A percentile compares a stretch with the other conserved stretches of the same genome.
Evolutionary conservation across 2,888 invertebrate species (phyloP).

Genomic region (Dyspetes luteomarginatus): DNA sequence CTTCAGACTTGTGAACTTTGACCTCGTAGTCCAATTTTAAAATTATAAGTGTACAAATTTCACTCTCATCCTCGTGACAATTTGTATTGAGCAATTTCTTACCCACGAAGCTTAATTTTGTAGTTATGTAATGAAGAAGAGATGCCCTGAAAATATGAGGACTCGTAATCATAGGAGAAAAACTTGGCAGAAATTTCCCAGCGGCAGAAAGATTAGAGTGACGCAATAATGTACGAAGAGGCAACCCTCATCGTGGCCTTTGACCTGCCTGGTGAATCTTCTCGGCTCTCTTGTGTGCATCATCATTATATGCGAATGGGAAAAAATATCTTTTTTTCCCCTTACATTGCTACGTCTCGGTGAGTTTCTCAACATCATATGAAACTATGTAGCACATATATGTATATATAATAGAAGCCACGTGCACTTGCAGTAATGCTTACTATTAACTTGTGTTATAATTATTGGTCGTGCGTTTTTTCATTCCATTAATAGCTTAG

Average conservation of each 20-base stretch:
- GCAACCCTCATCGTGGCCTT: slow-evolving; percentile 41
- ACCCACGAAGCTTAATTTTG: background rate
- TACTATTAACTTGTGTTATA: slow-evolving; percentile 77
- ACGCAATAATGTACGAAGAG: slow-evolving; percentile 45
- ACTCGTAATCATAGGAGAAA: slow-evolving; percentile 30
- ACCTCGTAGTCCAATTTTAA: background rate
- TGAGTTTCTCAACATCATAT: slow-evolving; percentile 11
- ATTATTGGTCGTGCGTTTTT: slow-evolving; percentile 74
- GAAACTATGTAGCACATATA: slow-evolving; percentile 2
- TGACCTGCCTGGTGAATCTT: slow-evolving; percentile 16
- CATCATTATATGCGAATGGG: slow-evolving; percentile 50
- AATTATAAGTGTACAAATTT: too few relatives aligned
- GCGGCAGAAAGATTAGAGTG: slow-evolving; percentile 13
- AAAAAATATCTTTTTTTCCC: slow-evolving; percentile 27
- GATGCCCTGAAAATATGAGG: background rate
- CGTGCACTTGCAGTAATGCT: slow-evolving; percentile 72
- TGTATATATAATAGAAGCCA: slow-evolving; percentile 43
- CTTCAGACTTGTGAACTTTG: background rate
- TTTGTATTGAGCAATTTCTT: background rate
- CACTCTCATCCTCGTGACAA: background rate
- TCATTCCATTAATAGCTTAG: slow-evolving; percentile 75
- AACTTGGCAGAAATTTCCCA: slow-evolving; percentile 19
- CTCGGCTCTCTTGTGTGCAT: slow-evolving; percentile 11
- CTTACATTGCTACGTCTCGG: background rate
- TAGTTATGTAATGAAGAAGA: background rate